Percentiles rank a stretch among this genome's conserved stretches.
phyloP scores from a whole-genome alignment of 2,888 invertebrate genomes.

The Rhaphigaster nebulosa region DNA sequence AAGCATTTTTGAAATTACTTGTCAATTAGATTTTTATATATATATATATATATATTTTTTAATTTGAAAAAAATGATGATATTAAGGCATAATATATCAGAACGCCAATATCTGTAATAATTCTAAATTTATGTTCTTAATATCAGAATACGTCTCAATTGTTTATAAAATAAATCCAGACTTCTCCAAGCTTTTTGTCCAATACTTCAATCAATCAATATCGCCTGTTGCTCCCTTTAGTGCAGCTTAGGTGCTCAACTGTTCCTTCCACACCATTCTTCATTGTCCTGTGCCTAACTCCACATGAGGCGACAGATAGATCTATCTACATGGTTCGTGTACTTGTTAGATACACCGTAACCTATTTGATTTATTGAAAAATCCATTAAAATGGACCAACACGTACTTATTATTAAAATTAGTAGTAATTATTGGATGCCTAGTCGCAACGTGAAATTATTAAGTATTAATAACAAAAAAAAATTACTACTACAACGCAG shows the following conservation, averaged over 20 bases:
- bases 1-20: background rate
- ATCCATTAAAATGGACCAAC: background rate
- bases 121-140: no score
- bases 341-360: background rate
- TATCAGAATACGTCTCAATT: no score
- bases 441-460: no score
- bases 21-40: background rate
- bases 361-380: background rate
- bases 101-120: background rate
- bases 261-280: background rate
- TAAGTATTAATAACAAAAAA: no score
- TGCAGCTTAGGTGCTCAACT: background rate
- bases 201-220: background rate
- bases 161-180: no score
- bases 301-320: background rate
- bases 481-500: background rate
- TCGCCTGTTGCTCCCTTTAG: background rate
- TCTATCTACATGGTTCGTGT: background rate
- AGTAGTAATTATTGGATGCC: no score
- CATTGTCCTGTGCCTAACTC: background rate
- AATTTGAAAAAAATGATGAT: no score
- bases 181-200: background rate
- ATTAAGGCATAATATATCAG: no score
- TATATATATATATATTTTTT: no score
- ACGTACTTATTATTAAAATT: background rate